phyloP scores from a whole-genome alignment of 1,140 invertebrate species.

The Drosophila tristis region DNA sequence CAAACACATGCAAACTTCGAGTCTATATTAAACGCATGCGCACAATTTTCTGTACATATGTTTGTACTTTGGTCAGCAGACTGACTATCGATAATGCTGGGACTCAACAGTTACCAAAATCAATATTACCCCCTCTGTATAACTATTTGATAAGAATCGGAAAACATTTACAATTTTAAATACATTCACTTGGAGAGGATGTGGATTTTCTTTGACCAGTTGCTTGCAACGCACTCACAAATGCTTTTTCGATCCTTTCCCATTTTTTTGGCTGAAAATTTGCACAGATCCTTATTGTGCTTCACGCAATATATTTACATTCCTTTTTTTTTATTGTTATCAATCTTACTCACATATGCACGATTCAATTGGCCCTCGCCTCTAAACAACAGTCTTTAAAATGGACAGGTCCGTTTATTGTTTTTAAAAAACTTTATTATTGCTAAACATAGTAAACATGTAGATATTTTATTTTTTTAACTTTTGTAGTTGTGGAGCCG shows the following conservation, averaged over 20 bases:
- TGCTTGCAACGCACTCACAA: too few species aligned
- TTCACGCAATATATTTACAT: too few species aligned
- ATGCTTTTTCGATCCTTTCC: too few species aligned
- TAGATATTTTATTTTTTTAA: constrained; percentile 84
- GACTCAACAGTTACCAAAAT: constrained; percentile 33
- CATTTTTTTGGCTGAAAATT: too few species aligned
- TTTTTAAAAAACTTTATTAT: constrained; percentile 23
- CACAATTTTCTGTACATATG: constrained; percentile 10
- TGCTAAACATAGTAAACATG: background rate
- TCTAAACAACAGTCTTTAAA: too few species aligned
- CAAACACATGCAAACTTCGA: constrained; percentile 73
- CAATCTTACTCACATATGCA: too few species aligned
- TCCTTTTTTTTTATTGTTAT: too few species aligned
- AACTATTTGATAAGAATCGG: constrained; percentile 8
- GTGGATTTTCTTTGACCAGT: too few species aligned
- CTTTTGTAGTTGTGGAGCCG: constrained; percentile 90
- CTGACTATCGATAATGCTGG: constrained; percentile 44
- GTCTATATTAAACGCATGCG: constrained; percentile 57
- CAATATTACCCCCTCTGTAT: constrained; percentile 15
- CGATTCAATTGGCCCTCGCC: too few species aligned
- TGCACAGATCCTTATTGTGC: too few species aligned
- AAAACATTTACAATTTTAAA: background rate
- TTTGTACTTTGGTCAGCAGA: constrained; percentile 17
- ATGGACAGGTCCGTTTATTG: too few species aligned
- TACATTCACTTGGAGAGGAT: too few species aligned